A percentile compares a stretch with the other conserved stretches of the same genome.
These are phyloP conservation scores for Calliphora vomitoria DNA, from an alignment of 2,888 invertebrate species.

Conservation along the genomic window DNA sequence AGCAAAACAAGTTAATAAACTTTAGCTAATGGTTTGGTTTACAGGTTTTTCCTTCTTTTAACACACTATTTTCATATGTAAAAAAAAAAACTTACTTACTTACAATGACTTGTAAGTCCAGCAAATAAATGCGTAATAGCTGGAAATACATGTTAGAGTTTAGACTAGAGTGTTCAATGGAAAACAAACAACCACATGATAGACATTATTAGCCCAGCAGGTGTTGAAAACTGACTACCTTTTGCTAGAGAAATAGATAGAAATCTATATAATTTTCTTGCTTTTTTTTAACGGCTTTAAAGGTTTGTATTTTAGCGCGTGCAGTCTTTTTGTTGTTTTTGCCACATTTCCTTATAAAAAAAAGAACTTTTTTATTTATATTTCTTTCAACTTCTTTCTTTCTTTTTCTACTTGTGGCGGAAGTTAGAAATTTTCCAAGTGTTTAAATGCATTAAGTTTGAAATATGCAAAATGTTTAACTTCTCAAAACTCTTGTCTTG, in stretches of 20 bases:
- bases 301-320: conserved; percentile 56
- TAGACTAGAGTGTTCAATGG: not conserved
- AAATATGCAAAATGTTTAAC: conserved; percentile 68
- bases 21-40: conserved; percentile 18
- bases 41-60: not conserved
- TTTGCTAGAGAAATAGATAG: conserved; percentile 44
- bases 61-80: conserved; percentile 23
- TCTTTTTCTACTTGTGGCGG: conserved; percentile 55
- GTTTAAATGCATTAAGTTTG: conserved; percentile 65
- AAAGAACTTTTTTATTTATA: not conserved
- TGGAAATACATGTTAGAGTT: conserved; percentile 37
- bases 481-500: not conserved
- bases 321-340: conserved; percentile 12
- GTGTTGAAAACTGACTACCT: conserved; percentile 68
- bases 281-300: conserved; percentile 2
- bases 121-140: conserved; percentile 60
- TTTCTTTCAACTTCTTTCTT: conserved; percentile 1
- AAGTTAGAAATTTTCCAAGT: conserved; percentile 73
- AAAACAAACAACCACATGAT: not conserved
- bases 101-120: conserved; percentile 23
- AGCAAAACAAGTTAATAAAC: conserved; percentile 56
- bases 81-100: conserved; percentile 3
- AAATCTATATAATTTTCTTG: conserved; percentile 56
- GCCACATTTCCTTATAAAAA: conserved; percentile 36
- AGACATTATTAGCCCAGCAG: conserved; percentile 66